A percentile compares a stretch with the other conserved stretches of the same genome.
phyloP scores from a whole-genome alignment of 2,888 invertebrate species.

The Melipona bicolor region DNA sequence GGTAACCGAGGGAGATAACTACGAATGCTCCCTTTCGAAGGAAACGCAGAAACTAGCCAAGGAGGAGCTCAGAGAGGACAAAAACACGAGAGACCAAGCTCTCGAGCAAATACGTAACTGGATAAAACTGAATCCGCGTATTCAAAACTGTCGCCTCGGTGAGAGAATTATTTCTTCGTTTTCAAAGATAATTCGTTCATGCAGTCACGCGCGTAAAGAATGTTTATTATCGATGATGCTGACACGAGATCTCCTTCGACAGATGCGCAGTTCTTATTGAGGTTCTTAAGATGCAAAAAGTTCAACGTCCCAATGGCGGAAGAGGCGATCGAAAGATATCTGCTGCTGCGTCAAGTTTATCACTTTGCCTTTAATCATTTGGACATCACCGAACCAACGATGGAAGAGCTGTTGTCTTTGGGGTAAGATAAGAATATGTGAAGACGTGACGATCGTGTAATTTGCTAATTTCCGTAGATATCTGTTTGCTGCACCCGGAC shows the following conservation, averaged over 20 bases:
- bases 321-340: slow-evolving; percentile 91
- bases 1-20: slow-evolving; percentile 88
- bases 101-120: slow-evolving; percentile 89
- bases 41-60: slow-evolving; percentile 88
- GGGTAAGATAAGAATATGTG: slow-evolving; percentile 85
- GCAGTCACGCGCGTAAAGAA: background rate
- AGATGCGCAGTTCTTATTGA: slow-evolving; percentile 90
- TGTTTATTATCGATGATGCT: background rate
- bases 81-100: slow-evolving; percentile 87
- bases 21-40: slow-evolving; percentile 87
- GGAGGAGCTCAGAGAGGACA: slow-evolving; percentile 89
- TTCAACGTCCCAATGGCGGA: slow-evolving; percentile 92
- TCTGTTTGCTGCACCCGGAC: slow-evolving; percentile 91
- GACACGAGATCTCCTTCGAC: slow-evolving; percentile 61
- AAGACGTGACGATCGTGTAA: background rate
- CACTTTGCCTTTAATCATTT: slow-evolving; percentile 91
- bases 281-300: slow-evolving; percentile 92
- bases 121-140: slow-evolving; percentile 90
- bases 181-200: background rate
- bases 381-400: slow-evolving; percentile 89
- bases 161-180: slow-evolving; percentile 67
- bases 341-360: slow-evolving; percentile 91
- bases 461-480: slow-evolving; percentile 85
- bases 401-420: slow-evolving; percentile 89
- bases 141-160: slow-evolving; percentile 89